Evolutionary conservation across 2,797 vertebrate genomes (phyloP).

Genomic region (Siniperca scherzeri): DNA sequence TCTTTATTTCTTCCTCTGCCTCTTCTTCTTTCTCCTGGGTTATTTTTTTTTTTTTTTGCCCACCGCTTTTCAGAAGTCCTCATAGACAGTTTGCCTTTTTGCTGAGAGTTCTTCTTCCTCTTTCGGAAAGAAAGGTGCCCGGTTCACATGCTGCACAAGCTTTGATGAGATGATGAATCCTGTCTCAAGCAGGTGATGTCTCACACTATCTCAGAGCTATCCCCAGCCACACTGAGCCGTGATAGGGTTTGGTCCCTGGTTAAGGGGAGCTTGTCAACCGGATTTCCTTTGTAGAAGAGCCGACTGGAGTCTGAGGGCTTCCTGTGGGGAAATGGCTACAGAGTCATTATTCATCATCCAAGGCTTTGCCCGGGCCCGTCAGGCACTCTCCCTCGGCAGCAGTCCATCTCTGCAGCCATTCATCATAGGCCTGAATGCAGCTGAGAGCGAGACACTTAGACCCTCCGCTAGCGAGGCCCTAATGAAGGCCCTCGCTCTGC

Average conservation of each 20-base stretch:
- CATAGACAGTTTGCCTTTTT: conserved; percentile 42
- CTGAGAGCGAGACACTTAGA: conserved; percentile 72
- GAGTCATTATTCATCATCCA: conserved; percentile 86
- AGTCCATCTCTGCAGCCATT: conserved; percentile 82
- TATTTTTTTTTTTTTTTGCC: conserved; percentile 1
- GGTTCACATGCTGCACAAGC: conserved; percentile 14
- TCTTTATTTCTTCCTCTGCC: conserved; percentile 18
- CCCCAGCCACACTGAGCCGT: conserved; percentile 60
- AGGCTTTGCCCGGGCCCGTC: conserved; percentile 75
- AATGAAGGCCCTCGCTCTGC: conserved; percentile 74
- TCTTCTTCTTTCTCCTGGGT: neutral
- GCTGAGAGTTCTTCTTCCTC: conserved; percentile 45
- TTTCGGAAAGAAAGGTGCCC: conserved; percentile 22
- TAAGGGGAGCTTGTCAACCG: conserved; percentile 74
- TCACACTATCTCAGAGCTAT: conserved; percentile 47
- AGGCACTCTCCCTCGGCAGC: conserved; percentile 82
- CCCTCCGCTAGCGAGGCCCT: conserved; percentile 67
- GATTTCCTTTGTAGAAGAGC: conserved; percentile 75
- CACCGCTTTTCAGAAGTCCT: conserved; percentile 39
- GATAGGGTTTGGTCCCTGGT: conserved; percentile 70
- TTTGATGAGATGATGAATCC: conserved; percentile 74
- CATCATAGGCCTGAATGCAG: conserved; percentile 80
- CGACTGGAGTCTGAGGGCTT: conserved; percentile 71
- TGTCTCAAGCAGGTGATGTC: conserved; percentile 70
- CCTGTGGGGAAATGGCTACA: conserved; percentile 78